Percentiles rank a stretch among this genome's conserved stretches.
phyloP scores from a whole-genome alignment of 2,888 invertebrate species.

The Matsumyia berberina region DNA sequence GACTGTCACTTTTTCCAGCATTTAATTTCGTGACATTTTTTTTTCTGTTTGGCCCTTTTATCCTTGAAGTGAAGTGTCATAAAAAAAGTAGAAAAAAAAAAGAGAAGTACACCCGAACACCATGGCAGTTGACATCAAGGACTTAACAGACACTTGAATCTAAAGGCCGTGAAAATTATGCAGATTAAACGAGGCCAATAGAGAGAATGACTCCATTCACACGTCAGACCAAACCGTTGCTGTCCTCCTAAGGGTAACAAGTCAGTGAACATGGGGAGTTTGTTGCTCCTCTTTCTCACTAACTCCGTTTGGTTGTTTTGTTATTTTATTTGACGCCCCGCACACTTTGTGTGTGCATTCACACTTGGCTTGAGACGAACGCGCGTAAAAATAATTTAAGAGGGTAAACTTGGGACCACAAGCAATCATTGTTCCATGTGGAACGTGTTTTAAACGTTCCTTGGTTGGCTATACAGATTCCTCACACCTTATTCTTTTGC shows the following conservation, averaged over 20 bases:
- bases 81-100: constrained; percentile 37
- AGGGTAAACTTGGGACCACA: constrained; percentile 66
- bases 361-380: constrained; percentile 73
- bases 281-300: constrained; percentile 60
- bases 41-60: constrained; percentile 39
- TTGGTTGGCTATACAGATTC: constrained; percentile 35
- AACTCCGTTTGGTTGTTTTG: constrained; percentile 44
- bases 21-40: constrained; percentile 64
- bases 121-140: constrained; percentile 77
- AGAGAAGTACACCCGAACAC: constrained; percentile 61
- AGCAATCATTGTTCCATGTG: constrained; percentile 60
- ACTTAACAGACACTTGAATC: constrained; percentile 80
- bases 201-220: constrained; percentile 76
- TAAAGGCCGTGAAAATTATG: constrained; percentile 78
- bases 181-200: constrained; percentile 80
- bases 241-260: constrained; percentile 63
- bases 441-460: constrained; percentile 55
- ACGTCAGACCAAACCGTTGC: constrained; percentile 64
- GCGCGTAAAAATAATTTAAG: constrained; percentile 72
- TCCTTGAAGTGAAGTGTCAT: constrained; percentile 58
- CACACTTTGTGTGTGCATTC: constrained; percentile 68
- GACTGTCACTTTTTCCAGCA: constrained; percentile 61
- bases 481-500: constrained; percentile 25
- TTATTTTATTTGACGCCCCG: constrained; percentile 64
- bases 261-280: constrained; percentile 60